Evolutionary conservation across 2,113 vertebrate species (phyloP).

Genomic region (Maccullochella peelii): DNA sequence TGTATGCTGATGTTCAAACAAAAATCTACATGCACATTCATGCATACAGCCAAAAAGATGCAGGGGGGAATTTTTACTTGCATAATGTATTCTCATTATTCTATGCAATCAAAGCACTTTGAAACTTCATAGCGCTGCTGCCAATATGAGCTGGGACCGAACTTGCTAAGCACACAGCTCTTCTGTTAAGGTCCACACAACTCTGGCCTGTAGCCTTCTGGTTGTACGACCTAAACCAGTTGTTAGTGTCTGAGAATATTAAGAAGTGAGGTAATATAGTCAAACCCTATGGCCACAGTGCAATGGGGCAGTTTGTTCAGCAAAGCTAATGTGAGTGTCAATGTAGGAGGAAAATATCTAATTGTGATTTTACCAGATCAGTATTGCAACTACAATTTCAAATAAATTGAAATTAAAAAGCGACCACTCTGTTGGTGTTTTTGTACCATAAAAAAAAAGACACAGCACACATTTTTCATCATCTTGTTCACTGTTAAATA

Average conservation of each 20-base stretch:
- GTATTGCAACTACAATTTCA: no score
- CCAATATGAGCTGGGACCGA: neutral
- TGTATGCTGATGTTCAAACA: neutral
- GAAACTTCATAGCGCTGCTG: neutral
- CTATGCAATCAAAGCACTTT: neutral
- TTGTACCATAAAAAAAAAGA: no score
- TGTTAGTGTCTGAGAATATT: neutral
- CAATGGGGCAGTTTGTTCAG: neutral
- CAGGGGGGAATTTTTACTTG: neutral
- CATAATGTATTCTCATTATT: neutral
- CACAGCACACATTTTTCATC: no score
- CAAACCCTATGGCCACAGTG: neutral
- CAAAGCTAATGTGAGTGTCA: neutral
- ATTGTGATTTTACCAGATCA: neutral
- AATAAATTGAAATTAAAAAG: no score
- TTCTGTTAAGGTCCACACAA: no score
- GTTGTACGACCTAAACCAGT: neutral
- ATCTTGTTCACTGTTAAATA: no score
- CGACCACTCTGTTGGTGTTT: no score
- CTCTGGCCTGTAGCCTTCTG: neutral
- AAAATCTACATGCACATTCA: neutral
- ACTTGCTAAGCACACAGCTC: neutral
- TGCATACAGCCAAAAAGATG: neutral
- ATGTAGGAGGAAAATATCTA: neutral
- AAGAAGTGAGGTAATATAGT: no score